Conservation (phyloP, 2,113 vertebrate genomes). For the Ophthalmolycus amberensis region DNA sequence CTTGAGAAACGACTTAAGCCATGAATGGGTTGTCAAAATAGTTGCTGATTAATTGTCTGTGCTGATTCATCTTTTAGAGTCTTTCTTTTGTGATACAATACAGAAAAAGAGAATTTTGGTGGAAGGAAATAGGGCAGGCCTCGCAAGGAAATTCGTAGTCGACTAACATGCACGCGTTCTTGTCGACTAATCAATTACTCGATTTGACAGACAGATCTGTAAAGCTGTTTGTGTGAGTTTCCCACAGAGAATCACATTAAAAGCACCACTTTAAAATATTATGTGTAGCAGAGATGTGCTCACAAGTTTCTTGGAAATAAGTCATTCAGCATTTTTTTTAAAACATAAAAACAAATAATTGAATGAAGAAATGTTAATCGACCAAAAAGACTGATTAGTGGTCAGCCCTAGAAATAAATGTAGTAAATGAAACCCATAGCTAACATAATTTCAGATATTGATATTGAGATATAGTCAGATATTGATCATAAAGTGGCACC, state of each 20-base stretch:
- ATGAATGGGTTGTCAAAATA: background rate
- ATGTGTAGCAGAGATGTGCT: background rate
- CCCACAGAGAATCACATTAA: background rate
- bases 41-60: background rate
- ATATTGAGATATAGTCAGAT: background rate
- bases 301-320: background rate
- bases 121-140: background rate
- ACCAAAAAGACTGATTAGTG: background rate
- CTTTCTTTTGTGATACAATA: background rate
- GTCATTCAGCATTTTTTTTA: no score
- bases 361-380: background rate
- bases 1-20: background rate
- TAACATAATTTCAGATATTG: background rate
- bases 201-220: background rate
- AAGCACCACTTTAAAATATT: background rate
- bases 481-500: slow-evolving; percentile 5
- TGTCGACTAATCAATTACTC: background rate
- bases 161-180: background rate
- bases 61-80: background rate
- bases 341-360: background rate
- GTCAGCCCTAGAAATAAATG: background rate
- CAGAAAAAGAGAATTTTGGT: background rate
- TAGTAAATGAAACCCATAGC: background rate
- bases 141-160: no score
- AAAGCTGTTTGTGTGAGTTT: background rate